Percentiles rank a stretch among this genome's conserved stretches.
phyloP scores from a whole-genome alignment of 2,888 invertebrate genomes.

The Dendrolimus houi region DNA sequence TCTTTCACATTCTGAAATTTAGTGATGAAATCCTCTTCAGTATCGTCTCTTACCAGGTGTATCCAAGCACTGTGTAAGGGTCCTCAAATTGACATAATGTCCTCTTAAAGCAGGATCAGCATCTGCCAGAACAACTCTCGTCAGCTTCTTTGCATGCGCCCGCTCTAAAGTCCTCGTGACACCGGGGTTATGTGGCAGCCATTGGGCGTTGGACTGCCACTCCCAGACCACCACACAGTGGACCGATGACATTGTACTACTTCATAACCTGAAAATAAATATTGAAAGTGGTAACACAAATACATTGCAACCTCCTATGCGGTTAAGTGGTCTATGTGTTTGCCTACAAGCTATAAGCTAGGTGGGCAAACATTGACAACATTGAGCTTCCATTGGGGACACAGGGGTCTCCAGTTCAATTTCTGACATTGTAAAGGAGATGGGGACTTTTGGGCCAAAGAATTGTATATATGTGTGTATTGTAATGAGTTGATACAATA shows the following conservation, averaged over 20 bases:
- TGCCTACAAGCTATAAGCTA: too few relatives aligned
- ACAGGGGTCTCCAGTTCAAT: too few relatives aligned
- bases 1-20: too few relatives aligned
- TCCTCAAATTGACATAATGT: slow-evolving; percentile 86
- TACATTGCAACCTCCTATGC: too few relatives aligned
- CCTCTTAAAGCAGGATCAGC: slow-evolving; percentile 88
- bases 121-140: slow-evolving; percentile 89
- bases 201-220: slow-evolving; percentile 82
- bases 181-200: slow-evolving; percentile 91
- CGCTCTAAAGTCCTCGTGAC: slow-evolving; percentile 91
- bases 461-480: too few relatives aligned
- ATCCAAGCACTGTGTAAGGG: slow-evolving; percentile 83
- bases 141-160: slow-evolving; percentile 88
- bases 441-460: too few relatives aligned
- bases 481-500: too few relatives aligned
- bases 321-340: too few relatives aligned
- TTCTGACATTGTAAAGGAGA: too few relatives aligned
- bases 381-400: too few relatives aligned
- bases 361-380: too few relatives aligned
- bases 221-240: slow-evolving; percentile 90
- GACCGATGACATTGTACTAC: slow-evolving; percentile 68
- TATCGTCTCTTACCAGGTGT: slow-evolving; percentile 39
- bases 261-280: slow-evolving; percentile 11
- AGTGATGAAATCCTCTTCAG: too few relatives aligned
- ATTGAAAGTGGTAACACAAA: neutral